These are phyloP conservation scores for Netelia melanura DNA, from an alignment of 2,888 invertebrate genomes.

Conservation along the genomic window DNA sequence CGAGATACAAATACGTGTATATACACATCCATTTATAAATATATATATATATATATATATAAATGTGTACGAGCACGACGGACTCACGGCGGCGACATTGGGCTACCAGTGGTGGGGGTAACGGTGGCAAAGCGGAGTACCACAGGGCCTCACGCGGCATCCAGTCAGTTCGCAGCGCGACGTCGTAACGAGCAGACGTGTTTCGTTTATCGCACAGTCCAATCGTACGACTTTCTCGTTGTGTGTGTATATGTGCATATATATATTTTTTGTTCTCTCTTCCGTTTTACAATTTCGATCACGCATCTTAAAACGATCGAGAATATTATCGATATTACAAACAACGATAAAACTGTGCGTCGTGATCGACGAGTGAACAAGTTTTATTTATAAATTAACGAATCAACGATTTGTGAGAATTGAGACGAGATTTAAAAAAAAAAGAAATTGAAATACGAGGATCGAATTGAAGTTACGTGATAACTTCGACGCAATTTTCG, in stretches of 20 bases:
- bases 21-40: background rate
- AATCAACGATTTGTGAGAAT: background rate
- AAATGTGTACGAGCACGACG: background rate
- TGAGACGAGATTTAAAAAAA: background rate
- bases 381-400: background rate
- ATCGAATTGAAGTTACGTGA: background rate
- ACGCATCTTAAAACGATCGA: background rate
- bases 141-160: slow-evolving; percentile 76
- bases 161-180: slow-evolving; percentile 80
- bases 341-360: background rate
- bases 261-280: slow-evolving; percentile 6
- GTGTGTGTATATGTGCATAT: background rate
- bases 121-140: slow-evolving; percentile 71
- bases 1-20: background rate
- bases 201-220: slow-evolving; percentile 15
- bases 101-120: slow-evolving; percentile 56
- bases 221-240: slow-evolving; percentile 38
- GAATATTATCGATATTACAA: slow-evolving; percentile 1
- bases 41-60: background rate
- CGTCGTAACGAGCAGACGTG: slow-evolving; percentile 78
- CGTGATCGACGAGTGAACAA: slow-evolving; percentile 1
- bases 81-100: slow-evolving; percentile 77
- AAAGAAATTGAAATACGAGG: background rate
- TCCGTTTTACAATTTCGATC: slow-evolving; percentile 1
- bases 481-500: too few relatives aligned